Base-by-base conservation (phyloP, 2,113 vertebrate genomes). In the Alethe castanea region DNA sequence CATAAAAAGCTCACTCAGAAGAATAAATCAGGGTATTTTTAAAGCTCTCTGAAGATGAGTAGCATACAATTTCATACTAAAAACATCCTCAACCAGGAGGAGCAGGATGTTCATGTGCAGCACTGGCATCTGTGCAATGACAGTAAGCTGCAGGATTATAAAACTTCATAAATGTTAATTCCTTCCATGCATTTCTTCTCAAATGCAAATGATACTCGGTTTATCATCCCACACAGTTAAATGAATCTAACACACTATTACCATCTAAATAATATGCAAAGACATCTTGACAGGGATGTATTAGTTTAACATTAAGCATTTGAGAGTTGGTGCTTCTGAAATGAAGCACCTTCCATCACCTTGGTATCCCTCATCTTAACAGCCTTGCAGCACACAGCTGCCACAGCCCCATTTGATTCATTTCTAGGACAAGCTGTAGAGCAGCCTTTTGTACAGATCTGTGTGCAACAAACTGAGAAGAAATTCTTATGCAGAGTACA, bases 91-190 rank as follows among this genome's bases (percentile, higher is more conserved):
- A 62, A 4, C 28, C 65, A 69, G 57, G 70, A 93, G 54, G 6
- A 92, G 66, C 57, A 70, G 70, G 60, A 56, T 2, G 9, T 35
- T 73, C 66, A 35, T 13, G 36, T 0, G 8, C 92, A 89, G 70
- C 56, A 5, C 56, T 36, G 80, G 92, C 81, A 84, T 93, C 82
- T 88, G 71, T 81, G 84, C 76, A 40, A 9, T 69, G 91, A 91
- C 88, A 93, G 73, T 81, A 88, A 94, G 88, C 88, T 80, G 73
- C 45, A 79, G 91, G 92, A 93, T 90, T 71, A 94, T 64, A 74
- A 71, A 96, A 97, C 89, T 92, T 56, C 82, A 94, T 69, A 91
- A 88, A 92, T 82, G 93, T 80, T 95, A 96, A 97, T 94, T 93
- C 94, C 88, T 96, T 95, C 86, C 77, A 95, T 89, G 88, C 72